Evolutionary conservation across 1,140 invertebrate species (phyloP), one percentile per base, ranked within the genome.

Genomic region (Halictus rubicundus): DNA sequence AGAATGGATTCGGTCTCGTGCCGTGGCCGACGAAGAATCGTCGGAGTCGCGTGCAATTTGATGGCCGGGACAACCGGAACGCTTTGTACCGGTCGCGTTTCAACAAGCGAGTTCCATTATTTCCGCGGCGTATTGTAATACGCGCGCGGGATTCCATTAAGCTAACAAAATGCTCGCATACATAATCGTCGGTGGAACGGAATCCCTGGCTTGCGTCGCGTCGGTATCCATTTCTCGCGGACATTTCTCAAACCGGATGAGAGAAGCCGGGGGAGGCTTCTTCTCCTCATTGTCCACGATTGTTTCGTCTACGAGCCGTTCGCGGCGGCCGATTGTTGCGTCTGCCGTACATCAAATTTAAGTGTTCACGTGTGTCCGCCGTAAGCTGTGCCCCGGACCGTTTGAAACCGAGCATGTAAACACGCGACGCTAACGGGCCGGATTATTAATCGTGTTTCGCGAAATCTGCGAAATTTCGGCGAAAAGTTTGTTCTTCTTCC

Each of bases 101-200:
- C 49, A 71, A 84, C 68, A 54, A 78, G 25, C 66, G 16, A 59
- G n/a, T 72, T 74, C 74, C 71, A 87, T 85, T 83, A 85, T 83
- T 83, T 68, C 57, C 57, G 12, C 2, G 2, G 32, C 23, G 57
- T 69, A 84, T 88, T 88, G 57, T 74, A 32, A 74, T 61, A 83
- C 74, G 37, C 60, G 49, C 21, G 68, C 42, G 54, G 61, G 74
- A 79, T 88, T 85, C 83, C 78, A 85, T 88, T 83, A 83, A 70
- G 42, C 5, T 72, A 78, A 85, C 78, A 85, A n/a, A 83, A 88
- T 80, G 76, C 72, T 5, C 42, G 69, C 77, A 69, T 84, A 80
- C 72, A 76, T 87, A 82, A 84, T 85, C 80, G 64, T 42, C 42
- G 27, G 12, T 23, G 1, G 14, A 68, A 25, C n/a, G 46, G 57